Base-by-base conservation (phyloP, 1,140 invertebrate genomes). In the Stegodyphus dumicola region DNA sequence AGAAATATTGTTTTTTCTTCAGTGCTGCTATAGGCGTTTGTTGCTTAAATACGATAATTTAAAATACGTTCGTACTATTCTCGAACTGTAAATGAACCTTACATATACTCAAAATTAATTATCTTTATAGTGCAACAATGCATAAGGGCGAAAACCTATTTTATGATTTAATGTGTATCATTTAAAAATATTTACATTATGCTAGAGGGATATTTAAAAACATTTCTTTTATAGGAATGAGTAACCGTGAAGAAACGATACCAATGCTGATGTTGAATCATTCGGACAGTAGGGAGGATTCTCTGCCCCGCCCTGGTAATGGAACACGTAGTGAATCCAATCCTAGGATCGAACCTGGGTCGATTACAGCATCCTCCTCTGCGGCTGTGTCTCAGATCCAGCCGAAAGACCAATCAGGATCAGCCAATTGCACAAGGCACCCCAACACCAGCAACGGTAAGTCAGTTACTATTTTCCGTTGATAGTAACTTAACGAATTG, bases 251-350 rank as follows among this genome's bases (percentile, higher is more conserved):
- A 87, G 91, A 91, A 88, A 89, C 90, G 49, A 91, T 91, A 69
- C 91, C 91, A 10, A 91, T 91, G 91, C 87, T 91, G 88, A 90
- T 91, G 91, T 87, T 91, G 73, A 91, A 91, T 87, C 90, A 91
- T 85, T 89, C 90, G 11, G 90, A 90, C 76, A 85, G 74, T 70
- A 88, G 89, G 77, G 90, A 90, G 79, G 89, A 89, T 49, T 76
- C 87, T 11, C 74, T 88, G 77, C 88, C 76, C 64, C 83, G 87
- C 67, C 87, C 18, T 49, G 53, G 74, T 13, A 51, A 51, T 4
- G 53, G 7, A 10, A 64, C 69, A 6, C 17, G 73, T 9, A 70
- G 33, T 51, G 74, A 70, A 48, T 66, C 73, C 11, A n/a, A 51
- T 33, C 66, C 81, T 18, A 54, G 53, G 17, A 54, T 65, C n/a